phyloP scores from a whole-genome alignment of 2,113 vertebrate genomes.

The Actinemys pallida region DNA sequence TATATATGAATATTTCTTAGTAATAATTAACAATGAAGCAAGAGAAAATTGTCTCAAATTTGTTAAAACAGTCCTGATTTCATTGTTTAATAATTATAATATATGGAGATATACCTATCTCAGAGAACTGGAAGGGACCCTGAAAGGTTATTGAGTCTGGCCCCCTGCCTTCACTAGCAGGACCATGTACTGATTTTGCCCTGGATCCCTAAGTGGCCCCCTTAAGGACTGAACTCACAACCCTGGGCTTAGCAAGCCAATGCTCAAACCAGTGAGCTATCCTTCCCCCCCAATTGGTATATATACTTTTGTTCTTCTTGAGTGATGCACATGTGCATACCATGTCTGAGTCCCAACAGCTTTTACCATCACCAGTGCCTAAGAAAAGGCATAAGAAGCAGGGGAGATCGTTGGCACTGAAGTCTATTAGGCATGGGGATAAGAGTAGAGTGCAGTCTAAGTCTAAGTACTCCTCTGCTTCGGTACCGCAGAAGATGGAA shows the following conservation, averaged over 20 bases:
- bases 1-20: neutral
- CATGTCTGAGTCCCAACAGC: neutral
- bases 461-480: neutral
- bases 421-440: neutral
- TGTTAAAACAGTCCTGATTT: neutral
- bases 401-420: neutral
- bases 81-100: neutral
- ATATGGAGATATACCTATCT: too few species aligned
- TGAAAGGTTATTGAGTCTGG: too few species aligned
- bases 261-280: too few species aligned
- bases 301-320: neutral
- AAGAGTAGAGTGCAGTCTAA: neutral
- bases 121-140: too few species aligned
- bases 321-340: neutral
- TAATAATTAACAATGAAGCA: neutral
- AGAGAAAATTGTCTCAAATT: neutral
- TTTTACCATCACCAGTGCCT: neutral
- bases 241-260: too few species aligned
- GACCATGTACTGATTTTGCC: too few species aligned
- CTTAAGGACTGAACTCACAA: too few species aligned
- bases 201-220: too few species aligned
- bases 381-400: neutral
- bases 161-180: too few species aligned
- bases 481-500: neutral
- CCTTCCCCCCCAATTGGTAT: neutral